A percentile compares a stretch with the other conserved stretches of the same genome.
Conservation (phyloP, 2,888 invertebrate species). For the Pharmacophagus antenor region DNA sequence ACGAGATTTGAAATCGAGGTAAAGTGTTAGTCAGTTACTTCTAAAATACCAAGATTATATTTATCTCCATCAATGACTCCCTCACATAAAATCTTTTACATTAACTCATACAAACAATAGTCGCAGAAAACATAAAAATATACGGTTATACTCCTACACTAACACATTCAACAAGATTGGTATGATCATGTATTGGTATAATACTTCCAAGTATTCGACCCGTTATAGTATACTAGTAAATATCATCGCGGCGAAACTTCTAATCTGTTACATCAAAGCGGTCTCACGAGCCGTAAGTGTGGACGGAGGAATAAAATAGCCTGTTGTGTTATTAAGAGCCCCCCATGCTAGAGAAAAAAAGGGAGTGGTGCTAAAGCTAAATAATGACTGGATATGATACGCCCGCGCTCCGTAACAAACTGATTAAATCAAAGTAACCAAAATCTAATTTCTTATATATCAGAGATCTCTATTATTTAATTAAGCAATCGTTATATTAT, state of each 20-base stretch:
- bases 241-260: constrained; percentile 48
- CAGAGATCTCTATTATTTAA: no score
- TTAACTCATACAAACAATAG: not conserved
- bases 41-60: no score
- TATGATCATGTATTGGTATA: not conserved
- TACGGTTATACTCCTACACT: no score
- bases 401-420: not conserved
- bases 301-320: constrained; percentile 70
- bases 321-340: constrained; percentile 78
- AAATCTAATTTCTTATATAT: no score
- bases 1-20: no score
- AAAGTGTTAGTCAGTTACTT: no score
- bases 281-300: constrained; percentile 70
- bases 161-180: not conserved
- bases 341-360: constrained; percentile 56
- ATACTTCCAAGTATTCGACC: not conserved
- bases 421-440: no score
- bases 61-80: no score
- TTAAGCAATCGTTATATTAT: no score
- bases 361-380: constrained; percentile 40
- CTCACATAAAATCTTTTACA: no score
- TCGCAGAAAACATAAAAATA: no score
- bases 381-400: constrained; percentile 34
- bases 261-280: constrained; percentile 75
- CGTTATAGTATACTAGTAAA: not conserved